Evolutionary conservation across 2,888 invertebrate species (phyloP).

Genomic region (Dolomedes plantarius): DNA sequence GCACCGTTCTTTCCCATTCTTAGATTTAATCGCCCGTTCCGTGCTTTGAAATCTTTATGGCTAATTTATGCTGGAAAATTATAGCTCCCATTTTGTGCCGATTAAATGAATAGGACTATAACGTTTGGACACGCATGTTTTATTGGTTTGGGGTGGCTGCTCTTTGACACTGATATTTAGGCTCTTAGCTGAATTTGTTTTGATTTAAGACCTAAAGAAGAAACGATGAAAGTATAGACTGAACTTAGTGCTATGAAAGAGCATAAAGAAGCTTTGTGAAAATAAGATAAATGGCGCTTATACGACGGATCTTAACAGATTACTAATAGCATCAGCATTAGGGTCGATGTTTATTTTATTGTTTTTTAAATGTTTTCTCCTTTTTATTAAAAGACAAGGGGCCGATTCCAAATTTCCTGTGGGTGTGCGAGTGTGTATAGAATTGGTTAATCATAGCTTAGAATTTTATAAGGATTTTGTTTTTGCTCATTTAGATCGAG

Average conservation of each 20-base stretch:
- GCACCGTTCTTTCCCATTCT: slow-evolving; percentile 13
- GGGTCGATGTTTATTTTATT: neutral
- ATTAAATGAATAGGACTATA: slow-evolving; percentile 1
- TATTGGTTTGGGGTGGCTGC: neutral
- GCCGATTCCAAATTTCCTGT: neutral
- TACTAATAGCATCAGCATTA: neutral
- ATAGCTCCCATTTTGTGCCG: slow-evolving; percentile 17
- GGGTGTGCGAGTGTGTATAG: too few relatives aligned
- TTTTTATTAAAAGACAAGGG: neutral
- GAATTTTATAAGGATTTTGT: too few relatives aligned
- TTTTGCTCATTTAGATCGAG: too few relatives aligned
- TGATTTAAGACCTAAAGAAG: neutral
- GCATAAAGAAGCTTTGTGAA: neutral
- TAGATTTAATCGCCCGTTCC: slow-evolving; percentile 19
- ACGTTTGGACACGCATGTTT: slow-evolving; percentile 2
- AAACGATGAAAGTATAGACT: neutral
- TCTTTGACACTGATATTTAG: neutral
- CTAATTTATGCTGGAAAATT: slow-evolving; percentile 24
- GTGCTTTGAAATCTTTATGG: slow-evolving; percentile 19
- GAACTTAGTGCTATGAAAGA: neutral
- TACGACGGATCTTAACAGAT: neutral
- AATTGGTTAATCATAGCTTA: too few relatives aligned
- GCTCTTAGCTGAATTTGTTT: neutral
- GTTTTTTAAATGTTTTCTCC: neutral
- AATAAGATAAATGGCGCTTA: neutral